Base-by-base conservation (phyloP, 2,113 vertebrate species). In the Etheostoma cragini region DNA sequence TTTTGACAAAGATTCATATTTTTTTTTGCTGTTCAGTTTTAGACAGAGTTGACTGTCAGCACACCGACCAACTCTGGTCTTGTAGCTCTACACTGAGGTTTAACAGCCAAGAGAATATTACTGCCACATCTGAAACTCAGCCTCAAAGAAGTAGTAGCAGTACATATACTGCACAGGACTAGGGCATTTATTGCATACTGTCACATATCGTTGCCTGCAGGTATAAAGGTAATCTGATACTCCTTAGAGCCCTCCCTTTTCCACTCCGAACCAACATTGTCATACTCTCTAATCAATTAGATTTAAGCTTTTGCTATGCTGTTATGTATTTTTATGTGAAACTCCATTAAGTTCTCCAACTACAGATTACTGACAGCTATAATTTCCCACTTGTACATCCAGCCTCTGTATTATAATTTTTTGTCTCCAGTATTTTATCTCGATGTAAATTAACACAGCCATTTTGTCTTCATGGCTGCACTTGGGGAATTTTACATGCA, bases 141-240 rank as follows among this genome's bases (percentile, higher is more conserved):
- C 61, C 77, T 81, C 6, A 3, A 69, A 81, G 26, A 26, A 26
- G 26, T 26, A 26, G 26, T 26, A 26, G 26, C 26, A 26, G 58
- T 81, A 78, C 76, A 82, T 88, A 69, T 26, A 74, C 75, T 50
- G 38, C n/a, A 76, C 33, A 60, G 73, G 62, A 24, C 26, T 4
- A 61, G 49, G 0, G 14, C 76, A 63, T 86, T 89, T 89, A 88
- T 81, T 81, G 69, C 69, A 19, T 42, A 50, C 71, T 70, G 56
- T 76, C 72, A 87, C 69, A 80, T 61, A 61, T 49, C 16, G 12
- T 75, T 84, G 82, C 86, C 77, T 1, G n/a, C 75, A 81, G 82
- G 84, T 82, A 72, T 38, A 76, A 72, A 58, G 69, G 53, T 85
- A 78, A 87, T 75, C 53, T 19, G 54, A 78, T 74, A 26, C 42